Evolutionary conservation across 2,888 invertebrate species (phyloP), one percentile per base, ranked within the genome.

Genomic region (Nesidiocoris tenuis): DNA sequence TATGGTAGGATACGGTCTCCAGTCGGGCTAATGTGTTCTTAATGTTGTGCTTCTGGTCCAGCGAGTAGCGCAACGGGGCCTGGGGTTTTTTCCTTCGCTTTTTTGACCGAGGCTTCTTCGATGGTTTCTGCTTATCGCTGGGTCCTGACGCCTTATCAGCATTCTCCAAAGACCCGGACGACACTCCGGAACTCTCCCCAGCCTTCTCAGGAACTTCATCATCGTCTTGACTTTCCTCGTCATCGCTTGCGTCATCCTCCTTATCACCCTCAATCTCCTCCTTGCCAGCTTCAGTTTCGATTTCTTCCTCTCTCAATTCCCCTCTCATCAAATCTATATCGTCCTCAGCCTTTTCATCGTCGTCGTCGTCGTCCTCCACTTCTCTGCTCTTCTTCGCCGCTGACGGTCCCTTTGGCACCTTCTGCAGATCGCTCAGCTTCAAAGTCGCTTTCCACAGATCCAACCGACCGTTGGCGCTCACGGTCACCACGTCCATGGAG

Each of bases 361-460:
- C 61, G 78, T 77, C 22, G 66, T 81, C 81, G 83, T 84, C 82
- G 83, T 84, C 81, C 9, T 78, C 71, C 12, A 71, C 76, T 76
- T 77, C 61, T 78, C 77, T 39, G 12, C 23, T 23, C 21, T 74
- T 64, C 80, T 86, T 86, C 79, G 84, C 86, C 79, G 88, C 88
- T 0, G 83, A 84, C 61, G 86, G 85, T 79, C 87, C 86, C 56
- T 85, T 84, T 22, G 84, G 85, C 0, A 82, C 81, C 12, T 85
- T 85, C 17, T 88, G 84, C 63, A 96, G 85, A 72, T 90, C 91
- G 67, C 89, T 89, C 0, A 90, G 87, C 76, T 90, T 89, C 70
- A 93, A 84, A 80, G 88, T 91, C 80, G 94, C 92, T 82, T 94
- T 91, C 97, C 97, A 98, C 61, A 94, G 83, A 82, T 90, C 91